phyloP scores from a whole-genome alignment of 1,140 invertebrate genomes.

The Ladona fulva region DNA sequence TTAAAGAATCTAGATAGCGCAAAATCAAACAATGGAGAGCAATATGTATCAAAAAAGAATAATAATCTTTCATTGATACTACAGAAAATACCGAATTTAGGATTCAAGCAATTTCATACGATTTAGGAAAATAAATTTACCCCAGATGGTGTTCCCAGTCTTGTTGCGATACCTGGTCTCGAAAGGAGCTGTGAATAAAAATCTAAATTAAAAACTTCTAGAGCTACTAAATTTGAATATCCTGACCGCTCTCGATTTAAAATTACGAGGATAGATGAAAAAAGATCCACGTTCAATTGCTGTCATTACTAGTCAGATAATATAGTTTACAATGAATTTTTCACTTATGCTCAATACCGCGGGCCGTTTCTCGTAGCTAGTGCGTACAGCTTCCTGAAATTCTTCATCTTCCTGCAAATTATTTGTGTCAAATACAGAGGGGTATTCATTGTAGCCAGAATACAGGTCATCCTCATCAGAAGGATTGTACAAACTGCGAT shows the following conservation, averaged over 20 bases:
- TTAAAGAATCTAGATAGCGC: too few relatives aligned
- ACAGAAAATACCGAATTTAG: too few relatives aligned
- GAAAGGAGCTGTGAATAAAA: constrained; percentile 32
- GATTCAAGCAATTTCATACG: too few relatives aligned
- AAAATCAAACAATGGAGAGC: too few relatives aligned
- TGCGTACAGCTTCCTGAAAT: constrained; percentile 51
- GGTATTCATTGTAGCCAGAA: constrained; percentile 57
- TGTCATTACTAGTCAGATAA: too few relatives aligned
- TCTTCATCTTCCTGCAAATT: constrained; percentile 54
- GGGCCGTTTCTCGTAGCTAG: constrained; percentile 49
- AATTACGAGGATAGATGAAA: constrained; percentile 25
- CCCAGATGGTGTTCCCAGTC: constrained; percentile 42
- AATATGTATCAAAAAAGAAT: too few relatives aligned
- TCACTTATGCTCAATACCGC: constrained; percentile 33
- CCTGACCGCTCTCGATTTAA: not conserved
- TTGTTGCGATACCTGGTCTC: constrained; percentile 40
- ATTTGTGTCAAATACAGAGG: constrained; percentile 51
- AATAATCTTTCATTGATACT: too few relatives aligned
- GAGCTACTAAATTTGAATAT: not conserved
- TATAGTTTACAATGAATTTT: not conserved
- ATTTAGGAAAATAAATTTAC: too few relatives aligned
- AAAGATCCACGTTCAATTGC: too few relatives aligned
- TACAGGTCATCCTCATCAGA: constrained; percentile 50
- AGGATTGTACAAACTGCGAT: not conserved
- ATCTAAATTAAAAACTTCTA: constrained; percentile 15